Conservation (phyloP, 2,888 invertebrate genomes). For the Eudemis profundana region DNA sequence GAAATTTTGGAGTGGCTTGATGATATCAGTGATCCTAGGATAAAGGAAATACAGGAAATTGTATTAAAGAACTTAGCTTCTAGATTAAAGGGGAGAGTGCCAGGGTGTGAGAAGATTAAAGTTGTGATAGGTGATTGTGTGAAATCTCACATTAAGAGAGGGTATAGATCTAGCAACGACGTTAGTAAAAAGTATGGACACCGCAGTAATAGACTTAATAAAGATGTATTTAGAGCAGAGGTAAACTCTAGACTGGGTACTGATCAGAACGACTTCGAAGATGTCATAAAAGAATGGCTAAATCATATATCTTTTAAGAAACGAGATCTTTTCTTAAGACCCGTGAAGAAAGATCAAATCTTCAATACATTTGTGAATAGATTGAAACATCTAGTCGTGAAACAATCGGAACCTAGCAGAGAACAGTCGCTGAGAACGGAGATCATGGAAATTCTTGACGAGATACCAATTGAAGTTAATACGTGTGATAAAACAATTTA, state of each 20-base stretch:
- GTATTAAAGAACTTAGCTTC: constrained; percentile 44
- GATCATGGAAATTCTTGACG: constrained; percentile 55
- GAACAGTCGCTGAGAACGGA: constrained; percentile 41
- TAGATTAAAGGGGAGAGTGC: constrained; percentile 38
- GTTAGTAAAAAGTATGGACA: neutral
- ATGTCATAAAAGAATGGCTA: constrained; percentile 59
- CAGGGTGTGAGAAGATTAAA: constrained; percentile 8
- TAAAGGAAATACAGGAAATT: constrained; percentile 40
- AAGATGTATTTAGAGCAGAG: constrained; percentile 47
- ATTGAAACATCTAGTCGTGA: constrained; percentile 51
- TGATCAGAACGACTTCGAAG: constrained; percentile 48
- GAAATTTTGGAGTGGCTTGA: constrained; percentile 55
- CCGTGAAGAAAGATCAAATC: constrained; percentile 50
- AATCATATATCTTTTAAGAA: constrained; percentile 53
- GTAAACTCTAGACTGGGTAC: constrained; percentile 19
- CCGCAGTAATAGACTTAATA: neutral
- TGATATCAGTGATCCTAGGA: constrained; percentile 49
- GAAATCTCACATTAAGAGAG: neutral
- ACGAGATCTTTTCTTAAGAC: constrained; percentile 48
- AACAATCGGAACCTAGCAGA: constrained; percentile 48
- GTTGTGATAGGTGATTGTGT: constrained; percentile 31
- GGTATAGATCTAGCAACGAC: neutral
- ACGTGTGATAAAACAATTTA: constrained; percentile 50
- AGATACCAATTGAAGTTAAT: constrained; percentile 54
- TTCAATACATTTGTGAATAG: constrained; percentile 49